These are phyloP conservation scores for Nebria salina DNA, from an alignment of 2,888 invertebrate species.

Conservation along the genomic window DNA sequence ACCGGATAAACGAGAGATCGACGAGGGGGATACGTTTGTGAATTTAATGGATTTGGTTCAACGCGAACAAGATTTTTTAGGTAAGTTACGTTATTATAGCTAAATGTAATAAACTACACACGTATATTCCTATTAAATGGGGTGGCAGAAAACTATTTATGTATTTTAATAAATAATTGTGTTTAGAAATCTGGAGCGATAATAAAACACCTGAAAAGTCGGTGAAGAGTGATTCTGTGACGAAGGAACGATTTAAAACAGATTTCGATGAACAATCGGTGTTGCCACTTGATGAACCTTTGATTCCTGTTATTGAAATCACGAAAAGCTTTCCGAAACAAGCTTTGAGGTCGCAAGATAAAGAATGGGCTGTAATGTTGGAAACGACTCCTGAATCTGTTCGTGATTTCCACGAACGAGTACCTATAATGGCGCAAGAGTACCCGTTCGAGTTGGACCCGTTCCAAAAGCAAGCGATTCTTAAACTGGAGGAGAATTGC, in stretches of 20 bases:
- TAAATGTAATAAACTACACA: conserved; percentile 1
- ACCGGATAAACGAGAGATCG: conserved; percentile 53
- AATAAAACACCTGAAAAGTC: not conserved
- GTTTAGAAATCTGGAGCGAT: not conserved
- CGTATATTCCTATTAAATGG: not conserved
- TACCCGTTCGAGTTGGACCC: conserved; percentile 94
- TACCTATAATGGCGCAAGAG: conserved; percentile 85
- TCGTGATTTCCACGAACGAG: conserved; percentile 79
- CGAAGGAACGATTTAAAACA: conserved; percentile 9
- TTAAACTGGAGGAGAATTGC: conserved; percentile 91
- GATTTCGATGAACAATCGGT: conserved; percentile 55
- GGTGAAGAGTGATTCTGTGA: not conserved
- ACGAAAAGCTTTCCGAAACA: conserved; percentile 64
- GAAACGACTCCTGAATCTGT: conserved; percentile 81
- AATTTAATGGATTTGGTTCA: conserved; percentile 71
- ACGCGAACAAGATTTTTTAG: conserved; percentile 69
- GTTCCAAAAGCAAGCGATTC: conserved; percentile 97
- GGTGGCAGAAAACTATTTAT: too few relatives aligned
- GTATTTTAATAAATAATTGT: not conserved
- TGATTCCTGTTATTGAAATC: conserved; percentile 74
- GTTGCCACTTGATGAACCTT: conserved; percentile 55
- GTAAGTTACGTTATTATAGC: conserved; percentile 54
- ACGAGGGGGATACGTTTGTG: conserved; percentile 61
- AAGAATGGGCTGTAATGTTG: conserved; percentile 89
- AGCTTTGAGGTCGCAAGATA: conserved; percentile 63